Base-by-base conservation (phyloP, 2,797 vertebrate species). In the Protonibea diacanthus region DNA sequence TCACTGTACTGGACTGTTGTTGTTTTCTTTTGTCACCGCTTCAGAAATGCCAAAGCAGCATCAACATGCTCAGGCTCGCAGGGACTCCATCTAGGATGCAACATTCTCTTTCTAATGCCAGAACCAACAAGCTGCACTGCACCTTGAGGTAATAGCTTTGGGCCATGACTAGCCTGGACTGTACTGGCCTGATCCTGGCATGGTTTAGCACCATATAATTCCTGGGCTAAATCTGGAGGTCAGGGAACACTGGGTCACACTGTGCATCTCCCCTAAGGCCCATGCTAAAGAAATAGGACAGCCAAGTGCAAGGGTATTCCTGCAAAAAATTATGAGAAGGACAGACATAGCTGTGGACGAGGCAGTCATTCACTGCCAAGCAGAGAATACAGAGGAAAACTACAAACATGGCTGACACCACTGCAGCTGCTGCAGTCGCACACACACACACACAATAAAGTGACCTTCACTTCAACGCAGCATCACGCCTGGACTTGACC, bases 251-350 rank as follows among this genome's bases (percentile, higher is more conserved):
- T 82, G 33, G 8, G 33, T 38, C 33, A 38, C 73, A 40, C 78
- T 75, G 63, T 25, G 69, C 69, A 63, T 77, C 77, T 85, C 70
- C 87, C 88, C 58, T 42, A 20, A 65, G 83, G 90, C 76, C 6
- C 23, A 47, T 13, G 3, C 18, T 27, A n/a, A 74, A 86, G 86
- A 92, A 90, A 62, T 80, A 87, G 91, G 89, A 72, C 91, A 90
- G 74, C 68, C 21, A 74, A 76, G 73, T 81, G 71, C 29, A 72
- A 85, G 86, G 82, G 71, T 82, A 86, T 83, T 78, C 85, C 71
- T 67, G 68, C 25, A 60, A 85, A 85, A 78, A 64, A 53, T 45
- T 57, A 64, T 53, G 51, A 82, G 81, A 74, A 76, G 60, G 63
- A 82, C 68, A 21, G 71, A 85, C 80, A 81, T 64, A 68, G 80